phyloP scores from a whole-genome alignment of 2,888 invertebrate species.

The Folsomia manolachei region DNA sequence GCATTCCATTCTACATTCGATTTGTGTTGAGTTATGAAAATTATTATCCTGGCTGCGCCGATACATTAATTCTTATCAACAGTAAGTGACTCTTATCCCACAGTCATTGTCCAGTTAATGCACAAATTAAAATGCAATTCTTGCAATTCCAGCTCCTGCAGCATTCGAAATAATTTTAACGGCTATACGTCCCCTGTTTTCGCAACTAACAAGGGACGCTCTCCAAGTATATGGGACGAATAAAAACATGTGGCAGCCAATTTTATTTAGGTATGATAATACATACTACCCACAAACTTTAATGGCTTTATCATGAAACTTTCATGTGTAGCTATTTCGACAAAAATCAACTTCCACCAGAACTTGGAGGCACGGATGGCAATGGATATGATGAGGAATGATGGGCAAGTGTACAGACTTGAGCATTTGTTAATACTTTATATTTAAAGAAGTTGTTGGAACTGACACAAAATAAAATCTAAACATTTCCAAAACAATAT shows the following conservation, averaged over 20 bases:
- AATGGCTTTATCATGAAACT: too few species aligned
- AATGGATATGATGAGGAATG: background rate
- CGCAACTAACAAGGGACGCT: background rate
- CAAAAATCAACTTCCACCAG: background rate
- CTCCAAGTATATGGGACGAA: background rate
- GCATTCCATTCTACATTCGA: background rate
- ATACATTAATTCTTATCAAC: background rate
- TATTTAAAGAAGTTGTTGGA: too few species aligned
- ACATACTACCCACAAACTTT: too few species aligned
- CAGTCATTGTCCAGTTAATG: background rate
- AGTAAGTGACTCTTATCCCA: background rate
- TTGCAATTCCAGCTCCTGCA: background rate
- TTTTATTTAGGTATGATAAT: too few species aligned
- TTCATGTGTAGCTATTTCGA: background rate
- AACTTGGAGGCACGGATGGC: background rate
- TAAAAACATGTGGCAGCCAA: background rate
- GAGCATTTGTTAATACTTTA: background rate
- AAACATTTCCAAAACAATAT: background rate
- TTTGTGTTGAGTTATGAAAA: background rate
- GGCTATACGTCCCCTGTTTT: background rate
- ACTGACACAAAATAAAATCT: too few species aligned
- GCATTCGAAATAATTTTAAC: background rate
- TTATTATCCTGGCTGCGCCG: conserved; percentile 3
- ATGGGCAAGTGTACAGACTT: too few species aligned
- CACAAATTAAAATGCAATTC: background rate